A percentile compares a stretch with the other conserved stretches of the same genome.
phyloP scores from a whole-genome alignment of 2,113 vertebrate genomes.

The Porphyrio hochstetteri region DNA sequence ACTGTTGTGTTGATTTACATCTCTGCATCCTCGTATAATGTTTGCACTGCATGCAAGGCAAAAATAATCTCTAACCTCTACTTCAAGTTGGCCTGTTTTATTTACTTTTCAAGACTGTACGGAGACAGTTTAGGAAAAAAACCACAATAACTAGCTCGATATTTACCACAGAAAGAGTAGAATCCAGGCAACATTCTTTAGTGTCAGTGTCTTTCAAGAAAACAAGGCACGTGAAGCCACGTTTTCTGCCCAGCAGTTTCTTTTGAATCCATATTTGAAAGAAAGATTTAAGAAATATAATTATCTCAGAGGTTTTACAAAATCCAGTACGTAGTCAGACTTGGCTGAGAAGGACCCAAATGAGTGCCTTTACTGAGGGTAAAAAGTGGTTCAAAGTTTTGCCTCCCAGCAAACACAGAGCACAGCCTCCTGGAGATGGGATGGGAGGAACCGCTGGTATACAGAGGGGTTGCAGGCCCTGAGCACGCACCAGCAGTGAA shows the following conservation, averaged over 20 bases:
- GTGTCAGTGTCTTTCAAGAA: not conserved
- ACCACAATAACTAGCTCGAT: not conserved
- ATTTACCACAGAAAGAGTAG: not conserved
- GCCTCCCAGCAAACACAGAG: not conserved
- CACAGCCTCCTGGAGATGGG: not conserved
- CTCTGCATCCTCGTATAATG: not conserved
- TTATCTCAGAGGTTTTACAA: not conserved
- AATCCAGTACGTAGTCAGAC: not conserved
- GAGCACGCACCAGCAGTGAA: fast-evolving
- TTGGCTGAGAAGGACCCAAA: not conserved
- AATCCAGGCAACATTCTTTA: not conserved
- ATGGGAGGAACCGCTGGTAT: not conserved
- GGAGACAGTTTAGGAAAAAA: not conserved
- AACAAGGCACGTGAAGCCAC: not conserved
- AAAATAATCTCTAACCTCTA: not conserved
- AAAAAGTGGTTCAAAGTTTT: not conserved
- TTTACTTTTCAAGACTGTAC: not conserved
- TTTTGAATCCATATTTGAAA: not conserved
- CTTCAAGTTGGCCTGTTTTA: not conserved
- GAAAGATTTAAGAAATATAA: not conserved
- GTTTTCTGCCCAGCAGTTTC: not conserved
- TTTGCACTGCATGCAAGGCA: not conserved
- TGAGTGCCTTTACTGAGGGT: not conserved
- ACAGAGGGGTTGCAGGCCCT: too few species aligned
- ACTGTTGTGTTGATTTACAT: not conserved